Base-by-base conservation (phyloP, 2,113 vertebrate species). In the Henicopernis longicauda region DNA sequence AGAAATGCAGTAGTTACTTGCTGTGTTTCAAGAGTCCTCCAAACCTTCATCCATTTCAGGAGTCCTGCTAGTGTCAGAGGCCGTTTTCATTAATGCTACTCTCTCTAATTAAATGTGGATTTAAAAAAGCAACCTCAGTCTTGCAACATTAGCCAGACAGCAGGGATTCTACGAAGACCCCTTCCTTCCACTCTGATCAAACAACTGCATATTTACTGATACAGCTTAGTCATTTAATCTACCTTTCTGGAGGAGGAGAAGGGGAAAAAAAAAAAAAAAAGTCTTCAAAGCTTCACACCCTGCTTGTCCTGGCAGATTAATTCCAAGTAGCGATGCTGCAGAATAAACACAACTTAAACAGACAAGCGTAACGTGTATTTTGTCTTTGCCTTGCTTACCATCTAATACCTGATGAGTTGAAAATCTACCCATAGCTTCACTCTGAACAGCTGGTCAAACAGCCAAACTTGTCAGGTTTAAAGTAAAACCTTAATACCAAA, bases 211-310 rank as follows among this genome's bases (percentile, higher is more conserved):
- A 52, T 96, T 96, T 86, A 63, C 73, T 91, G 93, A 81, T 67
- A 62, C 55, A 81, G 79, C 54, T 95, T 70, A 86, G 85, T 12
- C 44, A 50, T 36, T 83, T 93, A 95, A 96, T 93, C 90, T 67
- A 89, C 82, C 88, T 78, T 90, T 58, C 82, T 45, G 67, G 9
- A 72, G 22, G 15, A n/a, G 47, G 7, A 4, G 0, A n/a, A 42
- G 7, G 3, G 0, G 2, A 9, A 10, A 31, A 27, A 57, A 63
- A 21, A 29, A 7, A 36, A 86, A 65, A 25, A 36, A 50, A 78
- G 34, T 10, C 83, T 86, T 80, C 84, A 93, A 82, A 96, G 93
- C 93, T 52, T 78, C 84, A 55, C 70, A 80, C 14, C 42, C 50
- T 29, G 49, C 81, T 66, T 45, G 58, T 67, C 36, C 18, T n/a